phyloP scores from a whole-genome alignment of 2,113 vertebrate species.

The Hippopotamus amphibius region DNA sequence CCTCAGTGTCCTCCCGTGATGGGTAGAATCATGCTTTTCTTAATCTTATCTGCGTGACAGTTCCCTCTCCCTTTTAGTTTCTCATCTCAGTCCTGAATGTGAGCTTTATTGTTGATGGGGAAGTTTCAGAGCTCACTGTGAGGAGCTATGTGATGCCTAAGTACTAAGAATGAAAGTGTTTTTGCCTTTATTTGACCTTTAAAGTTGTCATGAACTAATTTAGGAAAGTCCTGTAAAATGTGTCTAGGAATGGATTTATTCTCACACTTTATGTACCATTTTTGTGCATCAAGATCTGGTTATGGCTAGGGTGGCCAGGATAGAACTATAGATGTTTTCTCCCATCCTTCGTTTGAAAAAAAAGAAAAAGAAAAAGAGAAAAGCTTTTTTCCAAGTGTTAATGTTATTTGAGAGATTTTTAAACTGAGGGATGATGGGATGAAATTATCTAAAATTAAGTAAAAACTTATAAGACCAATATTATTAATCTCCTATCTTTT shows the following conservation, averaged over 20 bases:
- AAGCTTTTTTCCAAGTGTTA: background rate
- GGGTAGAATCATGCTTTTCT: background rate
- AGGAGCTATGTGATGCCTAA: background rate
- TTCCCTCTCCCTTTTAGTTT: background rate
- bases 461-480: background rate
- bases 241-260: conserved; percentile 65
- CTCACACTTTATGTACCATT: background rate
- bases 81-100: background rate
- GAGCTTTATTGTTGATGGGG: background rate
- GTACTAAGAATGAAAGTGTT: conserved; percentile 67
- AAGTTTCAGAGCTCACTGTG: conserved; percentile 40
- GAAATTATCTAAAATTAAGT: conserved; percentile 40
- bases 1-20: background rate
- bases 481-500: background rate
- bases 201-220: conserved; percentile 61
- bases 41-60: background rate
- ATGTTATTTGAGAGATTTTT: conserved; percentile 54
- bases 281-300: background rate
- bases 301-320: background rate
- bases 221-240: conserved; percentile 69
- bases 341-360: background rate
- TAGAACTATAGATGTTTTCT: background rate
- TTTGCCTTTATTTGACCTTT: conserved; percentile 74
- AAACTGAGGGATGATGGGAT: background rate
- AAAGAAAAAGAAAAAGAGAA: background rate